These are phyloP conservation scores for Prunella fulvescens DNA, from an alignment of 2,113 vertebrate genomes.

Conservation along the genomic window DNA sequence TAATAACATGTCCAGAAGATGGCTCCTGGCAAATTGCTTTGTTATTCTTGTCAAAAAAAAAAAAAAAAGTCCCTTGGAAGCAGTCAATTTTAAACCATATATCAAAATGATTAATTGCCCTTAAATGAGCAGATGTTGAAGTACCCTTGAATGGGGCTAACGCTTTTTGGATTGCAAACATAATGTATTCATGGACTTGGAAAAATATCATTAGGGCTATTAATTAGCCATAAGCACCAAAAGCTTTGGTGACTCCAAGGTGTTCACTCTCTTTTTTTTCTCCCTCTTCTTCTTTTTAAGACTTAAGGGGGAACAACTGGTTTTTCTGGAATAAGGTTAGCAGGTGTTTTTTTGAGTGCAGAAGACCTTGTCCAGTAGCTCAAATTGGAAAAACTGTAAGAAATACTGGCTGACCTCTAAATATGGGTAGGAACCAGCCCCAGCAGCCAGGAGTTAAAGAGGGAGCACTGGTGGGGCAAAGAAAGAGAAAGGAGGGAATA, in stretches of 20 bases:
- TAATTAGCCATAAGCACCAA: constrained; percentile 85
- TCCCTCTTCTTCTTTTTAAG: not conserved
- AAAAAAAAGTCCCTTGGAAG: constrained; percentile 85
- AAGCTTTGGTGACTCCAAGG: constrained; percentile 67
- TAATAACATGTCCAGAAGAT: constrained; percentile 93
- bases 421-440: not conserved
- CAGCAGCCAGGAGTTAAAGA: not conserved
- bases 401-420: not conserved
- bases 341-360: not conserved
- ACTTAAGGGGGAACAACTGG: constrained; percentile 45
- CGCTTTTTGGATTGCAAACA: constrained; percentile 77
- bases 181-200: constrained; percentile 88
- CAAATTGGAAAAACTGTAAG: not conserved
- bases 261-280: not conserved
- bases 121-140: constrained; percentile 96
- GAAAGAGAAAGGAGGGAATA: not conserved
- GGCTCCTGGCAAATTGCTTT: constrained; percentile 98
- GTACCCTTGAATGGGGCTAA: constrained; percentile 86
- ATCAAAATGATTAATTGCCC: constrained; percentile 99
- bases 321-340: constrained; percentile 3
- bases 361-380: not conserved
- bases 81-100: constrained; percentile 96
- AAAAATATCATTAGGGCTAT: constrained; percentile 85
- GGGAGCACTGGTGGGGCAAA: not conserved
- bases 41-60: constrained; percentile 94